These are phyloP conservation scores for Panagrolaimus sp. DNA, from an alignment of 1,140 invertebrate species.

Conservation along the genomic window DNA sequence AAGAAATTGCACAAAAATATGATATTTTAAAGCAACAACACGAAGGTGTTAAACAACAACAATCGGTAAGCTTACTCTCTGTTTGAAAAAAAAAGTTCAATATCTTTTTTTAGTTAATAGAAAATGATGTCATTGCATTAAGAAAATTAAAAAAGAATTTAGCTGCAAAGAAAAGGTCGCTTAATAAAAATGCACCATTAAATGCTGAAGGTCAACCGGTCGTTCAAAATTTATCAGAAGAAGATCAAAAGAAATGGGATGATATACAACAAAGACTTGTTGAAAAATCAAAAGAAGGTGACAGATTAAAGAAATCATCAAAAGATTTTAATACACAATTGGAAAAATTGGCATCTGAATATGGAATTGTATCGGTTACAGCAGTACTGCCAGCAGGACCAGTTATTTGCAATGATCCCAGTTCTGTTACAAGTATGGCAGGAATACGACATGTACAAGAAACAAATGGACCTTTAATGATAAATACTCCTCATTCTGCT, in stretches of 20 bases:
- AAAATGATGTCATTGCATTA: background rate
- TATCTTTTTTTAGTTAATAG: background rate
- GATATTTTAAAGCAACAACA: slow-evolving; percentile 5
- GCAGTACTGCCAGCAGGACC: background rate
- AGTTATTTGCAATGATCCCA: background rate
- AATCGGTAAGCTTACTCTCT: background rate
- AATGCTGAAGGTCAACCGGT: background rate
- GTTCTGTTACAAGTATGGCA: background rate
- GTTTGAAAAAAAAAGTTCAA: too few relatives aligned
- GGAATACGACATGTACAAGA: background rate
- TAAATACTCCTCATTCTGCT: too few relatives aligned
- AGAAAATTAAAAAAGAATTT: background rate
- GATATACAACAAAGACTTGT: background rate
- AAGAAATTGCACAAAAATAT: background rate
- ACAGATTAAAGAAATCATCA: background rate
- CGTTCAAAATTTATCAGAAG: background rate
- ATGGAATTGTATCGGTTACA: background rate
- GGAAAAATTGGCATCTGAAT: background rate
- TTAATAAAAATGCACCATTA: background rate
- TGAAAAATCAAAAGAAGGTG: background rate
- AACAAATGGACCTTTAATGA: too few relatives aligned
- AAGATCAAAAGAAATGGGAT: background rate
- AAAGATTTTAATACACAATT: background rate
- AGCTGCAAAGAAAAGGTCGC: background rate
- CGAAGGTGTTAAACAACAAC: background rate